Evolutionary conservation across 2,888 invertebrate genomes (phyloP), one percentile per base, ranked within the genome.

Genomic region (Caenorhabditis zanzibari): DNA sequence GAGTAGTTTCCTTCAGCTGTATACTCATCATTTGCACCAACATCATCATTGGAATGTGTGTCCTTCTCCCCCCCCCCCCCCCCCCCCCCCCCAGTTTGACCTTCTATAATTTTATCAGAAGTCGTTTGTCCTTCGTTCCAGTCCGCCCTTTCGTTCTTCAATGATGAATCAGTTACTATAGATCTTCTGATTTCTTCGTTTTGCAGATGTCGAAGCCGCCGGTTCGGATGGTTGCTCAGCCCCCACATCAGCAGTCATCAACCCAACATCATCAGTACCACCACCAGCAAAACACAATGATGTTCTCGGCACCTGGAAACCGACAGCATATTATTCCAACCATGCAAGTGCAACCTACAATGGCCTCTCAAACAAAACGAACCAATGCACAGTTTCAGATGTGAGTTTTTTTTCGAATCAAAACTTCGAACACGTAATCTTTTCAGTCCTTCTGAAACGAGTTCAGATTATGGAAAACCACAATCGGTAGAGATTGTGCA

Each of bases 201-300:
- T 86, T 86, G 73, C 84, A 88, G 88, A 88, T 88, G 88, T 84
- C 86, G 26, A 88, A 86, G 76, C 85, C 86, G 52, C 88, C 88
- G 52, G 82, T 81, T 68, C 80, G 88, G 61, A 82, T 85, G 58
- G 85, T 86, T 49, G 88, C 87, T 54, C 85, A 80, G 28, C 81
- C 81, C 14, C 71, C 73, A 16, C 38, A 32, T 38, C 61, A 47
- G 14, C 24, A 81, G 19, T 41, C 72, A 32, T 26, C 71, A 19
- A 24, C 63, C 26, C 63, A 69, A 52, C 63, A 63, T 26, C 44
- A 58, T 38, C 61, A 47, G 16, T 72, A 63, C 10, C 64, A 64
- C 26, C 61, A 63, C 0, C 68, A 72, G 7, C 63, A 74, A 44
- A 69, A 75, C 28, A 35, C n/a, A 22, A 76, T 61, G 61, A 69